Base-by-base conservation (phyloP, 2,797 vertebrate genomes). In the Mus spretus region DNA sequence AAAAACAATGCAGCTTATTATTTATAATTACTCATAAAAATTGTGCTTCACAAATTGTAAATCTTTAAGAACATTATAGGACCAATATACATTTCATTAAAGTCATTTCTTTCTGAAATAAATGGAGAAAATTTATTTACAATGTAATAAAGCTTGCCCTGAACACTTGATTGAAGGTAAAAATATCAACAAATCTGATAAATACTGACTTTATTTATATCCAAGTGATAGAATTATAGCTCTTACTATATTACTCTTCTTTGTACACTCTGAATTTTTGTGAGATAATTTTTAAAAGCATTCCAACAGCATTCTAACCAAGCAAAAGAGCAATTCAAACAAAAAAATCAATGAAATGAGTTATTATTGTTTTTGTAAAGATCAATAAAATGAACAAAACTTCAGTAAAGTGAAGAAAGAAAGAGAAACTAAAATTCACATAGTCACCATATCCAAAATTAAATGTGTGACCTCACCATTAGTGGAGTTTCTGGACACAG, bases 261-360 rank as follows among this genome's bases (percentile, higher is more conserved):
- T 89, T 72, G 26, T 24, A 59, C 22, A 53, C 47, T 92, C 55
- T 94, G 19, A 72, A 74, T 72, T 83, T 94, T 53, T 67, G 11
- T 74, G 53, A 91, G 70, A 74, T 93, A 1, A 77, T 80, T 89
- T 53, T 67, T 53, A 22, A 92, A 80, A 57, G 59, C 75, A 87
- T 83, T 53, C 50, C 14, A 77, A 89, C 94, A 85, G 2, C 24
- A 82, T 74, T 13, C 19, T 65, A 10, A 78, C n/a, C 34, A 82
- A 89, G 84, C 26, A 57, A 57, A 90, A 77, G 93, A 84, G 19
- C 94, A 87, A 59, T 20, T n/a, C 37, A 55, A 44, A 44, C 44
- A 44, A 92, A 75, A 53, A 12, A 72, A 82, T 84, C 86, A 94
- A 88, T 89, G 22, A 85, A 87, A 87, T 89, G 84, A 85, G 37